Evolutionary conservation across 2,113 vertebrate genomes (phyloP).

Genomic region (Morphnarchus princeps): DNA sequence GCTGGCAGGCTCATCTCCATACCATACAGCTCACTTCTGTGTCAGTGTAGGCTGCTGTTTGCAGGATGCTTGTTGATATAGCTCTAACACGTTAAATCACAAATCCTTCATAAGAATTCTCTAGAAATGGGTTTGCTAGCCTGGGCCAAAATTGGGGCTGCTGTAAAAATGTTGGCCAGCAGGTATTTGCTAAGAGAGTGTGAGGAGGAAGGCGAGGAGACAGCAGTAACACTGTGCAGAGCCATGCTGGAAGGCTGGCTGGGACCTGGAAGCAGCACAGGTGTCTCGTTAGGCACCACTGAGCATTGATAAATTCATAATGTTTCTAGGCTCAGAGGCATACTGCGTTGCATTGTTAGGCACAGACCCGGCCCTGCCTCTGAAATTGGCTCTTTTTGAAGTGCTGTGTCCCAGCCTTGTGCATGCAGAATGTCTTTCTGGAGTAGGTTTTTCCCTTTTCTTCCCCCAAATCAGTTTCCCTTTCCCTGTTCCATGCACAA

Average conservation of each 20-base stretch:
- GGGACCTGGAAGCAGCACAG: not conserved
- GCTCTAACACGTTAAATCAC: not conserved
- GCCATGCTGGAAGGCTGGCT: not conserved
- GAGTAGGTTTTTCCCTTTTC: not conserved
- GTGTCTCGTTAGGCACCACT: not conserved
- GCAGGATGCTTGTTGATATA: not conserved
- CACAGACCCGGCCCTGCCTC: not conserved
- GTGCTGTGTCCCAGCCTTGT: not conserved
- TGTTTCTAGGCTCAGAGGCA: not conserved
- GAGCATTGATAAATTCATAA: not conserved
- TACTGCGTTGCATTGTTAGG: fast-evolving
- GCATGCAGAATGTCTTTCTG: not conserved
- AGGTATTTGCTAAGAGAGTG: not conserved
- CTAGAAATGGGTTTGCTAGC: not conserved
- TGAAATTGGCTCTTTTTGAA: not conserved
- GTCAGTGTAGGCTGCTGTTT: not conserved
- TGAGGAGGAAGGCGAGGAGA: not conserved
- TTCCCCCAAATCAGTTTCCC: not conserved
- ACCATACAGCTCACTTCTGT: not conserved
- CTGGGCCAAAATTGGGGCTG: not conserved
- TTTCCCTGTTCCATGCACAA: not conserved
- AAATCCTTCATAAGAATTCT: not conserved
- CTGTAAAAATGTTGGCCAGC: not conserved
- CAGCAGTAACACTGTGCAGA: not conserved
- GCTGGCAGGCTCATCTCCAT: not conserved